Percentiles rank a stretch among this genome's conserved stretches.
phyloP scores from a whole-genome alignment of 2,888 invertebrate species.

The Hydroisotoma schaefferi region DNA sequence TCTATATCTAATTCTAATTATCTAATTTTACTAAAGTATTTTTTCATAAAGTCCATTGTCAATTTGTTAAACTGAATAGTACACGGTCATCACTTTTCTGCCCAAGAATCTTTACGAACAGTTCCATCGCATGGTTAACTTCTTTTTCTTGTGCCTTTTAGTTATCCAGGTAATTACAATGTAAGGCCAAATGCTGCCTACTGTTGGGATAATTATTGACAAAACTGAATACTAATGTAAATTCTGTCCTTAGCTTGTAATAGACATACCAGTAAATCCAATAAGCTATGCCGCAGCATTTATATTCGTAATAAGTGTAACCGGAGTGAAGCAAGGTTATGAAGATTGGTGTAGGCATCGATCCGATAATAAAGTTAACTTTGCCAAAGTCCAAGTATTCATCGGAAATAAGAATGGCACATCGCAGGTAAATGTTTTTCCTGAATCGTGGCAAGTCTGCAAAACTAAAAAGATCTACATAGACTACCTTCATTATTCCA shows the following conservation, averaged over 20 bases:
- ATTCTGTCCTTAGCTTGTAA: constrained; percentile 49
- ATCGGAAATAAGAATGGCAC: too few species aligned
- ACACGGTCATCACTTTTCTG: constrained; percentile 70
- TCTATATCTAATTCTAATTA: too few species aligned
- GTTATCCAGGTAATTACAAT: constrained; percentile 64
- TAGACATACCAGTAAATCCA: constrained; percentile 69
- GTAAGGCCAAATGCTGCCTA: not conserved
- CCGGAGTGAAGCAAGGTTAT: constrained; percentile 67
- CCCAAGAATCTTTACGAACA: constrained; percentile 79
- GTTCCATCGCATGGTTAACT: constrained; percentile 76
- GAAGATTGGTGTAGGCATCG: constrained; percentile 75
- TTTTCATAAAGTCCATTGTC: too few species aligned
- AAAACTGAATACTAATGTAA: not conserved
- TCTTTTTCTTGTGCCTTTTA: constrained; percentile 73
- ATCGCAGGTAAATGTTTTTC: too few species aligned
- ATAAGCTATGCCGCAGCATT: constrained; percentile 48
- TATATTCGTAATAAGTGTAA: constrained; percentile 22
- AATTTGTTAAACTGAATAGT: too few species aligned
- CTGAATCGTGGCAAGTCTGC: too few species aligned
- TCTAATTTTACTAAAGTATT: too few species aligned
- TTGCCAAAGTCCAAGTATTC: constrained; percentile 60
- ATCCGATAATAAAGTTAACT: constrained; percentile 71
- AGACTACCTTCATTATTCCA: too few species aligned
- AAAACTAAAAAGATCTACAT: too few species aligned
- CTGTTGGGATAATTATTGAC: not conserved